A percentile compares a stretch with the other conserved stretches of the same genome.
phyloP scores from a whole-genome alignment of 2,888 invertebrate species.

The Epirrhoe tristata region DNA sequence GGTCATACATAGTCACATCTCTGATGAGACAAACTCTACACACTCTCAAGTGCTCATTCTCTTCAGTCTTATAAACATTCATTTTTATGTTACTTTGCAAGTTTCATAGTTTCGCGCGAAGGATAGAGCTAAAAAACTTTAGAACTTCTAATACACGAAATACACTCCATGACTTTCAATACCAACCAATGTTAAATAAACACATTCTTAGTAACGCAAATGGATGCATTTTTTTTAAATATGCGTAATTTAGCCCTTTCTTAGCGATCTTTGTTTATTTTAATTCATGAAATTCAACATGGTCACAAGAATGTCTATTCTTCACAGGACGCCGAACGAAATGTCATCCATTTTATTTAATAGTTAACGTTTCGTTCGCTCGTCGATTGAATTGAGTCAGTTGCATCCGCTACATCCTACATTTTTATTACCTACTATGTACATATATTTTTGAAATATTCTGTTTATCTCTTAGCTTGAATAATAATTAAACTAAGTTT shows the following conservation, averaged over 20 bases:
- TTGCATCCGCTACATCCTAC: neutral
- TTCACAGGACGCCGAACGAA: constrained; percentile 14
- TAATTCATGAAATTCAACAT: constrained; percentile 2
- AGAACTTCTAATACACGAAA: constrained; percentile 62
- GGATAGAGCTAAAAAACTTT: constrained; percentile 75
- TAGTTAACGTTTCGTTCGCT: constrained; percentile 6
- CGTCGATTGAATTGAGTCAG: no score
- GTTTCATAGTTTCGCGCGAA: constrained; percentile 61
- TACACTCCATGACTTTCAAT: neutral
- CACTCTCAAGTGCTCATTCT: constrained; percentile 58
- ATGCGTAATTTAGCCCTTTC: neutral
- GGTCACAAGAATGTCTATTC: constrained; percentile 30
- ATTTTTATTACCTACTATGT: no score
- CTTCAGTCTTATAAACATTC: constrained; percentile 42
- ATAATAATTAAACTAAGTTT: no score
- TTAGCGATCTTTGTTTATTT: neutral
- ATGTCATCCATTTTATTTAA: neutral
- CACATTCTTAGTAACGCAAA: neutral
- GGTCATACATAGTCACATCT: constrained; percentile 65
- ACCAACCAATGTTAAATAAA: neutral
- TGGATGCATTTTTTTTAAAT: neutral
- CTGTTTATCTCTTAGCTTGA: no score
- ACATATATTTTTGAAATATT: no score
- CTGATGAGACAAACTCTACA: constrained; percentile 72
- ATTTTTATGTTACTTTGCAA: constrained; percentile 50